These are phyloP conservation scores for Aphidius gifuensis DNA, from an alignment of 1,140 invertebrate genomes.

Conservation along the genomic window DNA sequence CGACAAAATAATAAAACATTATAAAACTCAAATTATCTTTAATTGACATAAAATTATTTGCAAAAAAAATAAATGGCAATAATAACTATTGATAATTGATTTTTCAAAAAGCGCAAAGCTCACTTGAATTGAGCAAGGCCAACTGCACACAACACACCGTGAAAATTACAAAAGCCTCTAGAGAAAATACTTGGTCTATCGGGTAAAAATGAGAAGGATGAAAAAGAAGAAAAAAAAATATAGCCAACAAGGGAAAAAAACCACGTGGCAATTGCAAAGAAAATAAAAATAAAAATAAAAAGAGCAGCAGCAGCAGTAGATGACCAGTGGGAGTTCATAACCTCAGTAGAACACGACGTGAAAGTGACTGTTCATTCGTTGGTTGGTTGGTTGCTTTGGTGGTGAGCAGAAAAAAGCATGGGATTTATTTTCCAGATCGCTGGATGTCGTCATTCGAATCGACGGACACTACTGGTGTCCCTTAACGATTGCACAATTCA, in stretches of 20 bases:
- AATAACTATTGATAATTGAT: no score
- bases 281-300: not conserved
- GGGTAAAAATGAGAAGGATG: not conserved
- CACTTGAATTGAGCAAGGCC: no score
- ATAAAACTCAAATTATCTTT: no score
- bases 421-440: slow-evolving; percentile 44
- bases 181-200: not conserved
- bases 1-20: no score
- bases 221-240: not conserved
- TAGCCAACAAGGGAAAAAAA: not conserved
- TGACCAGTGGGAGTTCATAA: slow-evolving; percentile 34
- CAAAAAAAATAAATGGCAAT: no score
- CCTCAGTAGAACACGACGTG: slow-evolving; percentile 21
- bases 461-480: slow-evolving; percentile 39
- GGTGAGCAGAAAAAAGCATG: slow-evolving; percentile 17
- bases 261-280: not conserved
- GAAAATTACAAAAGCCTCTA: not conserved
- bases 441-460: slow-evolving; percentile 40
- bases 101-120: no score
- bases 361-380: not conserved
- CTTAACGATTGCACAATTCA: slow-evolving; percentile 34
- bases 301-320: not conserved
- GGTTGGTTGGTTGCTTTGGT: not conserved
- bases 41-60: no score
- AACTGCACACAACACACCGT: not conserved